phyloP scores from a whole-genome alignment of 2,113 vertebrate species.

The Caranx melampygus region DNA sequence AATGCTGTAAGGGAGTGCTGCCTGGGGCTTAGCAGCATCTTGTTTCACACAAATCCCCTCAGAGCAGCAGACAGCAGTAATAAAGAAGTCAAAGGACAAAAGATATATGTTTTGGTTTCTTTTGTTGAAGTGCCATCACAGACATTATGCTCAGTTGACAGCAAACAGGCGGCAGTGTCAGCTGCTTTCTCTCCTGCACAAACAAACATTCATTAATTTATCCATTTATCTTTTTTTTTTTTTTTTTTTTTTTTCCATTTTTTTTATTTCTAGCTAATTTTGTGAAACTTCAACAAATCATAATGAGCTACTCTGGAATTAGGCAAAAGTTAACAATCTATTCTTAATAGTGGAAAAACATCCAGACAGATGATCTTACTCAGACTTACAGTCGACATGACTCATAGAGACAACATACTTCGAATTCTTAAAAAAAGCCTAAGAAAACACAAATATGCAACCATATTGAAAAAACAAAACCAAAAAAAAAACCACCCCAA shows the following conservation, averaged over 20 bases:
- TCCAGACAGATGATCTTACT: not conserved
- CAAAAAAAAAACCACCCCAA: not conserved
- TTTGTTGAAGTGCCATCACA: not conserved
- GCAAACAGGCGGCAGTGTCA: not conserved
- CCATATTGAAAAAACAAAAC: not conserved
- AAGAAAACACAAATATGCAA: conserved; percentile 3
- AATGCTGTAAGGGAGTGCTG: not conserved
- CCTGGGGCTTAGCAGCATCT: conserved; percentile 13
- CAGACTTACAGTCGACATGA: not conserved
- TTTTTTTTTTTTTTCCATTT: not conserved
- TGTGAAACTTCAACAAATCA: too few species aligned
- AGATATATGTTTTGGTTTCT: not conserved
- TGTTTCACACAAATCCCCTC: conserved; percentile 16
- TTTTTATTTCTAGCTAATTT: not conserved
- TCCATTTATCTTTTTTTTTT: not conserved
- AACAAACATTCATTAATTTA: too few species aligned
- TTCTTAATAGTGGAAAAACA: conserved; percentile 14
- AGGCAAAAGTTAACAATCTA: not conserved
- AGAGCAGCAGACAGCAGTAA: not conserved
- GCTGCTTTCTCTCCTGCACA: not conserved
- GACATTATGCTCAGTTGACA: not conserved
- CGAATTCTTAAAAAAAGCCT: not conserved
- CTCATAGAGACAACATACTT: conserved; percentile 24
- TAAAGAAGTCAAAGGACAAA: not conserved
- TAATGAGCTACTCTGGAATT: not conserved